Percentiles rank a stretch among this genome's conserved stretches.
Conservation (phyloP, 2,888 invertebrate species). For the Pammene aurita region DNA sequence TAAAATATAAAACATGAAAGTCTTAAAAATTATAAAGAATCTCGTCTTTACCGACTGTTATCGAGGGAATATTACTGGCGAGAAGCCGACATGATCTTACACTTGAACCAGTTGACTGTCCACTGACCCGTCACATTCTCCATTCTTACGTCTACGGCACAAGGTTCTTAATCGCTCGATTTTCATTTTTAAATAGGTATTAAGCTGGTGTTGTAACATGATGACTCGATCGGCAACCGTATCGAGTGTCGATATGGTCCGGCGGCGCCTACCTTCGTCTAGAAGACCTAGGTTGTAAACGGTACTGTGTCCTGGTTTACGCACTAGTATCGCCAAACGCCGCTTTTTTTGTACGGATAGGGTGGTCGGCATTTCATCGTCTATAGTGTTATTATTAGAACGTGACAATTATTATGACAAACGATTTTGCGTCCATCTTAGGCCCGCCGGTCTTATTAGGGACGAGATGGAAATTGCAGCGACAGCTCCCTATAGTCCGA, state of each 20-base stretch:
- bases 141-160: conserved; percentile 38
- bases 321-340: conserved; percentile 46
- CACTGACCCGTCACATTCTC: conserved; percentile 7
- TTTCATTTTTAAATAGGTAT: conserved; percentile 13
- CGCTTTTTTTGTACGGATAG: conserved; percentile 12
- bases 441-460: conserved; percentile 4
- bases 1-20: too few relatives aligned
- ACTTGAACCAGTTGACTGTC: conserved; percentile 43
- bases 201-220: conserved; percentile 60
- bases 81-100: conserved; percentile 55
- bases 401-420: too few relatives aligned
- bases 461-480: conserved; percentile 29
- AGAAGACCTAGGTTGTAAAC: conserved; percentile 54
- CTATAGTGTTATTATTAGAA: too few relatives aligned
- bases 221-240: conserved; percentile 67
- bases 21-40: too few relatives aligned
- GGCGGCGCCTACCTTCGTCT: conserved; percentile 51
- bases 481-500: conserved; percentile 23
- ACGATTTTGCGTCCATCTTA: too few relatives aligned
- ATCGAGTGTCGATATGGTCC: conserved; percentile 72
- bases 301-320: conserved; percentile 64
- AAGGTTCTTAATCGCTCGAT: conserved; percentile 45
- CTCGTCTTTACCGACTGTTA: conserved; percentile 46
- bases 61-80: conserved; percentile 55
- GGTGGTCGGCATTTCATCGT: too few relatives aligned